phyloP scores from a whole-genome alignment of 1,140 invertebrate species.

The Papilio machaon region DNA sequence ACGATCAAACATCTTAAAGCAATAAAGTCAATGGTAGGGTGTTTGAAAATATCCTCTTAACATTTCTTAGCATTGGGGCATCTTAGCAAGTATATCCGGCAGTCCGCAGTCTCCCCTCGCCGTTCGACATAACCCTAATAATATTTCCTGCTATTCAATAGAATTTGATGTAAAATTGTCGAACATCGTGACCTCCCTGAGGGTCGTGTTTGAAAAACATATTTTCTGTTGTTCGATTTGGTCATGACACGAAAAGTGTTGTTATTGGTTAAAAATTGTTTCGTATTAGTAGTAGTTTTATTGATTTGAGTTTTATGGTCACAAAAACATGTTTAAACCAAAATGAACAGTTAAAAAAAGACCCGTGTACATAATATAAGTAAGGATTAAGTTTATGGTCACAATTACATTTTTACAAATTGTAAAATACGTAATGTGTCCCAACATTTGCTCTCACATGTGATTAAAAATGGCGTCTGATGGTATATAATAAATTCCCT shows the following conservation, averaged over 20 bases:
- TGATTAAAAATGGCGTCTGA: conserved; percentile 59
- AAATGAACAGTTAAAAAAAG: background rate
- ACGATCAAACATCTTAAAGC: background rate
- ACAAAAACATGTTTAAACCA: background rate
- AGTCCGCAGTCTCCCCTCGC: conserved; percentile 25
- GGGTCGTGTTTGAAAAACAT: conserved; percentile 24
- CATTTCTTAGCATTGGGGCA: conserved; percentile 31
- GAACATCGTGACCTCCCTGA: conserved; percentile 34
- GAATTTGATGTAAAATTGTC: conserved; percentile 41
- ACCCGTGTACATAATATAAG: background rate
- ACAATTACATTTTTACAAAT: conserved; percentile 38
- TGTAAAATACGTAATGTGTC: conserved; percentile 51
- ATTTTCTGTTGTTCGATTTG: conserved; percentile 26
- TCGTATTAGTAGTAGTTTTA: background rate
- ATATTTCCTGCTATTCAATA: conserved; percentile 43
- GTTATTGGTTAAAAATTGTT: conserved; percentile 1
- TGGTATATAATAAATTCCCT: conserved; percentile 59
- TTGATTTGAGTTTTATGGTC: background rate
- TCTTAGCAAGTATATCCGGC: background rate
- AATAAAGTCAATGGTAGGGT: conserved; percentile 6
- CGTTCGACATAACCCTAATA: conserved; percentile 10
- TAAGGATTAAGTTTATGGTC: conserved; percentile 1
- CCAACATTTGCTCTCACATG: conserved; percentile 48
- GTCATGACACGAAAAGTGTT: background rate
- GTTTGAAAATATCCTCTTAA: conserved; percentile 1